These are phyloP conservation scores for Sitobion miscanthi DNA, from an alignment of 1,140 invertebrate species.

Conservation along the genomic window DNA sequence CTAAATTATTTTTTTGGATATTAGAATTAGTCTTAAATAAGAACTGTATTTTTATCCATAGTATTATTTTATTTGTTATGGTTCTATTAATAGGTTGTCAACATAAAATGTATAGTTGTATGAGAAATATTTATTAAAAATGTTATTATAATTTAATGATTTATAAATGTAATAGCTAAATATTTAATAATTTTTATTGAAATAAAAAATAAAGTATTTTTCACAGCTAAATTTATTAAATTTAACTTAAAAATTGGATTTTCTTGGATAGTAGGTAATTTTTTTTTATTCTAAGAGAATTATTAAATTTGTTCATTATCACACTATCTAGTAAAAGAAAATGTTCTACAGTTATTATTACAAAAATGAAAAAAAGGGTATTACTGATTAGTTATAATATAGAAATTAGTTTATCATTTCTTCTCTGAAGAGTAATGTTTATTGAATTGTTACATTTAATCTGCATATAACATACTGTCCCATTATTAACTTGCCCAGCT, in stretches of 20 bases:
- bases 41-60: background rate
- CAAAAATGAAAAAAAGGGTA: background rate
- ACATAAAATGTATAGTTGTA: background rate
- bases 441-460: background rate
- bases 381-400: background rate
- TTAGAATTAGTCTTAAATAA: background rate
- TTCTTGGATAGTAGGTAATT: background rate
- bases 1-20: background rate
- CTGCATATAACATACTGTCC: background rate
- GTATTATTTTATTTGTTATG: background rate
- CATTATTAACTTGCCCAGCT: background rate
- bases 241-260: background rate
- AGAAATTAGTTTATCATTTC: background rate
- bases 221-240: background rate
- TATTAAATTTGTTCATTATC: background rate
- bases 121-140: too few relatives aligned
- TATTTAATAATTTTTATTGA: background rate
- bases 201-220: background rate
- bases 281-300: background rate
- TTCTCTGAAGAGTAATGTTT: background rate
- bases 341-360: background rate
- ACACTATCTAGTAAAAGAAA: background rate
- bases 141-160: background rate
- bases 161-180: background rate
- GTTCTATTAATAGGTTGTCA: background rate